These are phyloP conservation scores for Megaceryle alcyon DNA, from an alignment of 2,797 vertebrate genomes.

Conservation along the genomic window DNA sequence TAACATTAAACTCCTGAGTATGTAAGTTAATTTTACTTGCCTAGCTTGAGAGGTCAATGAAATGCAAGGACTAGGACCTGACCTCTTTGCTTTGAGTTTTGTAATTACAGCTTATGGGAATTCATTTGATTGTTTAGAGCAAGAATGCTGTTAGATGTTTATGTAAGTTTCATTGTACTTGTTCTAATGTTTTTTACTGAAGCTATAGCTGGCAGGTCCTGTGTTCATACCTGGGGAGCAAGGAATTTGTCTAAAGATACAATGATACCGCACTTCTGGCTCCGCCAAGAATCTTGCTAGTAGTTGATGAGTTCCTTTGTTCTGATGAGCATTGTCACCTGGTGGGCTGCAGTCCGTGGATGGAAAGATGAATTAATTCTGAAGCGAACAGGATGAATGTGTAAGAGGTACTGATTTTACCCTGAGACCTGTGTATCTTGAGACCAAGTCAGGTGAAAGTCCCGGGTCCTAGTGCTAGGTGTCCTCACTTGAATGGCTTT, in stretches of 20 bases:
- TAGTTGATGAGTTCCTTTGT: background rate
- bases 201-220: background rate
- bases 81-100: background rate
- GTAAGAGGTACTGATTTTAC: background rate
- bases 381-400: background rate
- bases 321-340: background rate
- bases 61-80: background rate
- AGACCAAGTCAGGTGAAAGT: background rate
- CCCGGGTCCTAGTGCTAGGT: background rate
- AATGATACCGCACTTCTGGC: background rate
- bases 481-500: background rate
- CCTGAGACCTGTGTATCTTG: background rate
- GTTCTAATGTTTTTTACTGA: background rate
- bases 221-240: background rate
- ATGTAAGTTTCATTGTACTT: background rate
- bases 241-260: background rate
- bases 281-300: background rate
- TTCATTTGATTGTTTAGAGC: background rate
- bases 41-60: background rate
- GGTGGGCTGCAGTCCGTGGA: background rate
- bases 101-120: background rate
- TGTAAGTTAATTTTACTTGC: background rate
- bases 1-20: background rate
- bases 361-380: background rate
- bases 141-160: background rate